Evolutionary conservation across 2,113 vertebrate species (phyloP), one percentile per base, ranked within the genome.

Genomic region (Miniopterus natalensis): DNA sequence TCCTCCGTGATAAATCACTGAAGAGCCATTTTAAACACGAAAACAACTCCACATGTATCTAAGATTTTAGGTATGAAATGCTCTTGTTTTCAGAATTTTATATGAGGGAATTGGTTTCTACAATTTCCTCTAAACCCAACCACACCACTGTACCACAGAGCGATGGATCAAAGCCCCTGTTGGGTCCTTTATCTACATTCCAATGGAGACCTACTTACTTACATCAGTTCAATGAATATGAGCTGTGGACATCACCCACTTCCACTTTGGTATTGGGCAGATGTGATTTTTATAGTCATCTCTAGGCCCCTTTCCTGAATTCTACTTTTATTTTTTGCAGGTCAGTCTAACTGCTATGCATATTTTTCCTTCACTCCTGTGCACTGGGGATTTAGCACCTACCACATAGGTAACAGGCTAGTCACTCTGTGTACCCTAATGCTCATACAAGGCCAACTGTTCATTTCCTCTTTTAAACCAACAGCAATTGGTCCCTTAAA

Each of bases 261-360:
- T 25, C 42, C 15, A 25, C 20, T 90, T 70, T 94, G 13, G 17
- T 71, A 84, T 8, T 45, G 42, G 17, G 20, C n/a, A 84, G 42
- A 59, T 74, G 57, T 51, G 49, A 59, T 36, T 70, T 88, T 80
- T 53, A 77, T 36, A 85, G 36, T 94, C n/a, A 90, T 80, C 94
- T 53, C 47, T 94, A 90, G 55, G 71, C 27, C 17, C 9, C 63
- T 75, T 63, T 36, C 9, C 57, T 80, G 57, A 40, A 85, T 74
- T 93, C 57, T 63, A 12, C 14, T 87, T 90, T 68, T 63, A 40
- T 51, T 77, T 75, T 74, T n/a, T 85, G 27, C 70, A 74, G 53
- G 17, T 51, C 2, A 55, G 15, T 85, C 53, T 84, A 79, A 74
- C 40, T 47, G 23, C 2, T 40, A 40, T 29, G 49, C 25, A 2